Evolutionary conservation across 2,113 vertebrate species (phyloP).

Genomic region (Syrmaticus mikado): DNA sequence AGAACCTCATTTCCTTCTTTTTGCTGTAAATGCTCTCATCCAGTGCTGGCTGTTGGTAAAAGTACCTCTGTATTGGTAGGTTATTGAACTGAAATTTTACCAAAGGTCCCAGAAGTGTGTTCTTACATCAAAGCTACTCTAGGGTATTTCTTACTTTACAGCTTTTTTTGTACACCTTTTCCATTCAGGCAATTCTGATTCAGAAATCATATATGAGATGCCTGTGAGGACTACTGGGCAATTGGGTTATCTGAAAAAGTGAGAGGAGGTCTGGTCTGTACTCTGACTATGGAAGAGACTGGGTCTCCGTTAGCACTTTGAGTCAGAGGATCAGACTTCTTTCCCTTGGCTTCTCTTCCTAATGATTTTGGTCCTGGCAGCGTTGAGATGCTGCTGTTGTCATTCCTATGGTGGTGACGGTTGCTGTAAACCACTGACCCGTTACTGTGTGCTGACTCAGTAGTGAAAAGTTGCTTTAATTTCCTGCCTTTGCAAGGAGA

Average conservation of each 20-base stretch:
- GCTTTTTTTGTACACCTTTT: not conserved
- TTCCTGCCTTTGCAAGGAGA: not conserved
- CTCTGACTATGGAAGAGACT: not conserved
- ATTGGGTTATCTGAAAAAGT: not conserved
- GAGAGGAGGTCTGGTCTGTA: not conserved
- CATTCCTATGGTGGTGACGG: not conserved
- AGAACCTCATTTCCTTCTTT: not conserved
- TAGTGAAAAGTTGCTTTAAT: slow-evolving; percentile 16
- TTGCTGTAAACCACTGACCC: not conserved
- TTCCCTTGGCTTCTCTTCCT: not conserved
- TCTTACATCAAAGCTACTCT: not conserved
- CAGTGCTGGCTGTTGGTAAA: not conserved
- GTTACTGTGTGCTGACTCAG: not conserved
- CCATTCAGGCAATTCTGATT: not conserved
- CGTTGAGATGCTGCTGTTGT: not conserved
- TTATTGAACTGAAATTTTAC: not conserved
- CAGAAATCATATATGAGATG: not conserved
- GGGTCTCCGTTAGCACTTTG: not conserved
- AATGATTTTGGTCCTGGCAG: not conserved
- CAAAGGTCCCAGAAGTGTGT: not conserved
- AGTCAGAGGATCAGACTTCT: not conserved
- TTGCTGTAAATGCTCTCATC: not conserved
- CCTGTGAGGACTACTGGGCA: not conserved
- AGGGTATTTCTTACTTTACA: not conserved
- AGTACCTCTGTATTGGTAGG: not conserved